Percentiles rank a stretch among this genome's conserved stretches.
phyloP scores from a whole-genome alignment of 2,797 vertebrate species.

The Spinibarbus caldwelli region DNA sequence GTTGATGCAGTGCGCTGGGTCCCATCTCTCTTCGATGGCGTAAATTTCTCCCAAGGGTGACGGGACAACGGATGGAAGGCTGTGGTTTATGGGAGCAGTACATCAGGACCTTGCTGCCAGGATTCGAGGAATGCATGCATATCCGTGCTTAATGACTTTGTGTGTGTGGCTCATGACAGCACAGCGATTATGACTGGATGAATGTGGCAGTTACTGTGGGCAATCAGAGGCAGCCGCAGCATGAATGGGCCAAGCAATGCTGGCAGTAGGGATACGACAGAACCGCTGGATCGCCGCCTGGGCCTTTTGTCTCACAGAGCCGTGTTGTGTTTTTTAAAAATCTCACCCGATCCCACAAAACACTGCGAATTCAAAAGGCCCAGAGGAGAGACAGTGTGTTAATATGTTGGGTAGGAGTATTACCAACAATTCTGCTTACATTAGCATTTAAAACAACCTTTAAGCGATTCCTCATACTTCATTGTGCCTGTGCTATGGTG shows the following conservation, averaged over 20 bases:
- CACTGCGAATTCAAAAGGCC: conserved; percentile 46
- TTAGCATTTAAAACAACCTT: conserved; percentile 48
- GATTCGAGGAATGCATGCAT: conserved; percentile 68
- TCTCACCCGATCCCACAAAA: conserved; percentile 50
- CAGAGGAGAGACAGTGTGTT: conserved; percentile 38
- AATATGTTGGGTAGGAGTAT: conserved; percentile 42
- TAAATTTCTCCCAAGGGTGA: conserved; percentile 64
- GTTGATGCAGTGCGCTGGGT: conserved; percentile 56
- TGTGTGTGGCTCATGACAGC: conserved; percentile 71
- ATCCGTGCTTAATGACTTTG: conserved; percentile 73
- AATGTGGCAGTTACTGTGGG: conserved; percentile 70
- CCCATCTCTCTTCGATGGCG: conserved; percentile 36
- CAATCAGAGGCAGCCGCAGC: conserved; percentile 62
- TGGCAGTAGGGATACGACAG: conserved; percentile 63
- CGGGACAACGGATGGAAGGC: conserved; percentile 37
- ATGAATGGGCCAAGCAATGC: conserved; percentile 69
- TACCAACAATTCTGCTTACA: conserved; percentile 48
- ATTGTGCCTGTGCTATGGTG: conserved; percentile 14
- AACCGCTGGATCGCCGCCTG: conserved; percentile 58
- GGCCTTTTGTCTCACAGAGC: conserved; percentile 58
- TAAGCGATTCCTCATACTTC: conserved; percentile 28
- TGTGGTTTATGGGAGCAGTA: conserved; percentile 56
- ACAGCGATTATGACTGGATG: conserved; percentile 66
- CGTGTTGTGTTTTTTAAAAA: conserved; percentile 49
- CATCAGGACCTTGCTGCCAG: conserved; percentile 57